These are phyloP conservation scores for Sweltsa coloradensis DNA, from an alignment of 1,140 invertebrate species.

Conservation along the genomic window DNA sequence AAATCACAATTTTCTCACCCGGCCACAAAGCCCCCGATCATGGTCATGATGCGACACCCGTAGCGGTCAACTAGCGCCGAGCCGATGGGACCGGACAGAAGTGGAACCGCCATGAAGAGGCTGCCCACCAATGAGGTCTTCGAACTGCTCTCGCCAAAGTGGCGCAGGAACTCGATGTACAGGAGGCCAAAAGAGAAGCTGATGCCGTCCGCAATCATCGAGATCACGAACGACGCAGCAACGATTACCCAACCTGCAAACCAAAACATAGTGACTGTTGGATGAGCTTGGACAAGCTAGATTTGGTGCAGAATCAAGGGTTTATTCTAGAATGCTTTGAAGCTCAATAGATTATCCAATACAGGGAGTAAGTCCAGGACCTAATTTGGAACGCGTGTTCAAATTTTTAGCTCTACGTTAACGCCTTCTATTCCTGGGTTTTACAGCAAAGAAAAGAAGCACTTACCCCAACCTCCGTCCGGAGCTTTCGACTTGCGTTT, in stretches of 20 bases:
- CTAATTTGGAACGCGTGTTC: no score
- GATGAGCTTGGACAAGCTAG: no score
- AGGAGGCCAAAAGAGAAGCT: slow-evolving; percentile 87
- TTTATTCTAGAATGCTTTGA: no score
- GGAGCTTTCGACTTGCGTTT: neutral
- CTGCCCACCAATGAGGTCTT: slow-evolving; percentile 82
- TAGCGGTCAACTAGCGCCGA: slow-evolving; percentile 70
- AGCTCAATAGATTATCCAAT: no score
- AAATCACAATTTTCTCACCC: no score
- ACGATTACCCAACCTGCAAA: slow-evolving; percentile 92
- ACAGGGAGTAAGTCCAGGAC: no score
- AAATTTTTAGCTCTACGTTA: no score
- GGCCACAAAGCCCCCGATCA: slow-evolving; percentile 8
- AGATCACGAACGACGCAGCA: slow-evolving; percentile 67
- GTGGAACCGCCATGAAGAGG: slow-evolving; percentile 75
- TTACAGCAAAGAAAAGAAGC: no score
- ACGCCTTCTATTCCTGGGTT: no score
- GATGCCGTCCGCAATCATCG: slow-evolving; percentile 90
- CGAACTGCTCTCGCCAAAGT: slow-evolving; percentile 69
- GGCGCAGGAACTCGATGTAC: slow-evolving; percentile 72
- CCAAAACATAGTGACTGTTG: no score
- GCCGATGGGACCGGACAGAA: slow-evolving; percentile 75
- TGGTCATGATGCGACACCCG: slow-evolving; percentile 12
- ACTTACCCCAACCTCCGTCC: slow-evolving; percentile 11
- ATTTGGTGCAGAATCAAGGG: no score